Percentiles rank a stretch among this genome's conserved stretches.
These are phyloP conservation scores for Phaenicophaeus curvirostris DNA, from an alignment of 2,797 vertebrate species.

Conservation along the genomic window DNA sequence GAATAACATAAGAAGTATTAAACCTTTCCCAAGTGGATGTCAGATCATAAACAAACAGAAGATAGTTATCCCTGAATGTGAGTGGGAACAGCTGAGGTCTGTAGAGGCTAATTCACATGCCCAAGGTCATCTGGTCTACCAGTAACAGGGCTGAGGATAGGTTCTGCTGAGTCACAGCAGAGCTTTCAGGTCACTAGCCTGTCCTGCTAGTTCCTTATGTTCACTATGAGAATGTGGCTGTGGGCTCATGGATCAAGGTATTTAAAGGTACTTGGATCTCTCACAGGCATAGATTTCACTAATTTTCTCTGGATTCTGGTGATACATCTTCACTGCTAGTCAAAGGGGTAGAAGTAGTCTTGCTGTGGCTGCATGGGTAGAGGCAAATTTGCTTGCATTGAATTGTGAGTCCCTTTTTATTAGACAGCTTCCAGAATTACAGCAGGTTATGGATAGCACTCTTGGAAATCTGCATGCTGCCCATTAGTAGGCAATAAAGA, in stretches of 20 bases:
- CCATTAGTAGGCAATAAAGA: neutral
- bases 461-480: neutral
- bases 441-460: neutral
- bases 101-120: neutral
- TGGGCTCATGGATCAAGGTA: neutral
- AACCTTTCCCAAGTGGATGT: neutral
- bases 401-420: neutral
- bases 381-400: neutral
- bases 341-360: neutral
- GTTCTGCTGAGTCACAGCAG: neutral
- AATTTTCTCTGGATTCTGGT: neutral
- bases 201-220: neutral
- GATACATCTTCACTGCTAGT: neutral
- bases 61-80: neutral
- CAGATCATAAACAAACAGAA: neutral
- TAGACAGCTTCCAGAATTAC: neutral
- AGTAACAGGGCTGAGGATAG: neutral
- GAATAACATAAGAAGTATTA: neutral
- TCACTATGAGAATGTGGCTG: neutral
- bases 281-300: neutral
- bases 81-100: neutral
- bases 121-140: neutral
- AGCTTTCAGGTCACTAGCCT: neutral
- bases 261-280: neutral
- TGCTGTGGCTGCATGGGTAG: neutral